A percentile compares a stretch with the other conserved stretches of the same genome.
Evolutionary conservation across 1,140 invertebrate genomes (phyloP).

Genomic region (Popillia japonica): DNA sequence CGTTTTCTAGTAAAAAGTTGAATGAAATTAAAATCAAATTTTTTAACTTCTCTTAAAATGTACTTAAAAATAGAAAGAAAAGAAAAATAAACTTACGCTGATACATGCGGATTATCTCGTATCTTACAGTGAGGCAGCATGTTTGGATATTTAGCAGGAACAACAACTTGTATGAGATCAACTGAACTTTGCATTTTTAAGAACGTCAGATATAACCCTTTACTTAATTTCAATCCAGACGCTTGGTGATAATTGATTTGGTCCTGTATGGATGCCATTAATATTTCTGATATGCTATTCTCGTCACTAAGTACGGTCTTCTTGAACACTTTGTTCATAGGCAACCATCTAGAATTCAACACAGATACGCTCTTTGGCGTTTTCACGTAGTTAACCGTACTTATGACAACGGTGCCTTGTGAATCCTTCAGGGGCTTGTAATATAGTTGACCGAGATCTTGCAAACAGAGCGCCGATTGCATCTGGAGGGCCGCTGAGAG

Average conservation of each 20-base stretch:
- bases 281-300: slow-evolving; percentile 79
- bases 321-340: slow-evolving; percentile 75
- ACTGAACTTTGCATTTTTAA: slow-evolving; percentile 95
- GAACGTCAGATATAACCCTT: slow-evolving; percentile 93
- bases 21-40: too few relatives aligned
- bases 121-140: slow-evolving; percentile 92
- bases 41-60: neutral
- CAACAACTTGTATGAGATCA: slow-evolving; percentile 92
- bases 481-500: slow-evolving; percentile 91
- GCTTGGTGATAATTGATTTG: slow-evolving; percentile 93
- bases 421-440: slow-evolving; percentile 87
- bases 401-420: slow-evolving; percentile 90
- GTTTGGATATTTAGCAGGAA: slow-evolving; percentile 89
- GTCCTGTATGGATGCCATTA: slow-evolving; percentile 86
- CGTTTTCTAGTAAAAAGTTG: too few relatives aligned
- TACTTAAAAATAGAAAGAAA: neutral
- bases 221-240: slow-evolving; percentile 79
- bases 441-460: slow-evolving; percentile 92
- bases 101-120: slow-evolving; percentile 93
- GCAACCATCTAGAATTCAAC: slow-evolving; percentile 89
- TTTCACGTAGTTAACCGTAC: slow-evolving; percentile 83
- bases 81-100: slow-evolving; percentile 73
- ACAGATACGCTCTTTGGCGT: slow-evolving; percentile 85
- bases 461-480: slow-evolving; percentile 88
- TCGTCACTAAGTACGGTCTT: slow-evolving; percentile 69